Conservation (phyloP, 2,888 invertebrate genomes). For the Epirrhoe alternata region DNA sequence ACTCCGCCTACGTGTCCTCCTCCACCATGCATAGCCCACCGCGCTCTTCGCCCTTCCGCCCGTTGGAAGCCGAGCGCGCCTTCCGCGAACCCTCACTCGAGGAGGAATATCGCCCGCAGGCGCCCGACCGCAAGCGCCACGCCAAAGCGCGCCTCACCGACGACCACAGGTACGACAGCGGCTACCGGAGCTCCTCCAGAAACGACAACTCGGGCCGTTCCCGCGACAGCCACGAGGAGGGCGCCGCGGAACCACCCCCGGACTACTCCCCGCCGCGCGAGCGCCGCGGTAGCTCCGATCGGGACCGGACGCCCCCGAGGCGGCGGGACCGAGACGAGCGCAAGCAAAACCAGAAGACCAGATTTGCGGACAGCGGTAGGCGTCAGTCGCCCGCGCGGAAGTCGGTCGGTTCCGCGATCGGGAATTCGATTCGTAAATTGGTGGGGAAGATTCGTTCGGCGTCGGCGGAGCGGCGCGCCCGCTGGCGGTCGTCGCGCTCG, state of each 20-base stretch:
- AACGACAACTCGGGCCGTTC: conserved; percentile 82
- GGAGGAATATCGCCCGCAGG: conserved; percentile 83
- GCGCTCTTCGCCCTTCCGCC: conserved; percentile 80
- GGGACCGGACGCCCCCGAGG: conserved; percentile 75
- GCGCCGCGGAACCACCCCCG: conserved; percentile 87
- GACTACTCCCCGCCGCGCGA: conserved; percentile 88
- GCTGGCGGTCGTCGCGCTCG: conserved; percentile 85
- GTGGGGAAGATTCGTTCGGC: conserved; percentile 93
- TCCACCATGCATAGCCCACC: conserved; percentile 85
- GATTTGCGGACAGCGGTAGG: conserved; percentile 84
- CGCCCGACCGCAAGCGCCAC: conserved; percentile 88
- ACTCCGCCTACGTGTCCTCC: conserved; percentile 84
- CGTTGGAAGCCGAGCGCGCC: conserved; percentile 74
- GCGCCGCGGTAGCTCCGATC: conserved; percentile 73
- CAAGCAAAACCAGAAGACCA: conserved; percentile 89
- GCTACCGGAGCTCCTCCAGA: conserved; percentile 84
- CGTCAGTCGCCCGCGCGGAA: conserved; percentile 76
- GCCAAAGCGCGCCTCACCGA: conserved; percentile 82
- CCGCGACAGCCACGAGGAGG: conserved; percentile 78
- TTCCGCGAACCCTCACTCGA: conserved; percentile 82
- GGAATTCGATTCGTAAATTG: conserved; percentile 92
- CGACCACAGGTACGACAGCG: conserved; percentile 84
- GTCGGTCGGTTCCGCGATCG: conserved; percentile 87
- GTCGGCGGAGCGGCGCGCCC: conserved; percentile 87
- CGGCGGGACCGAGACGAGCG: conserved; percentile 81